A percentile compares a stretch with the other conserved stretches of the same genome.
phyloP scores from a whole-genome alignment of 2,888 invertebrate species.

The Conomelus anceps region DNA sequence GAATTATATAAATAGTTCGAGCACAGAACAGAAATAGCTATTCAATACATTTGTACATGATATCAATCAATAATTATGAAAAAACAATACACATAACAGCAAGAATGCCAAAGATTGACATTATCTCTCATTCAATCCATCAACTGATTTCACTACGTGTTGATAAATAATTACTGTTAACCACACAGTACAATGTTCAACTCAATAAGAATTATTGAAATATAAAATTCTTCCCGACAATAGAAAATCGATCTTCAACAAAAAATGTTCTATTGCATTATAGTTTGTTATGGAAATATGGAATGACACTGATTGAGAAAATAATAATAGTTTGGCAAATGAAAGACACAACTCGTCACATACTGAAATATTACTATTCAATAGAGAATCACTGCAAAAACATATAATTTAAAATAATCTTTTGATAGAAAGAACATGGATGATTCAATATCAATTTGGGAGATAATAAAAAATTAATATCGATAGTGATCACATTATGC shows the following conservation, averaged over 20 bases:
- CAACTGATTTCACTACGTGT: background rate
- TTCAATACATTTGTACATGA: background rate
- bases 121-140: background rate
- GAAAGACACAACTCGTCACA: too few species aligned
- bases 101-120: background rate
- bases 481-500: too few species aligned
- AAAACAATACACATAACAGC: background rate
- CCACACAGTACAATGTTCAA: background rate
- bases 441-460: background rate
- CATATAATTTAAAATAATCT: too few species aligned
- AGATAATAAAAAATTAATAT: too few species aligned
- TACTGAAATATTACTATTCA: too few species aligned
- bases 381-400: too few species aligned
- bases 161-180: background rate
- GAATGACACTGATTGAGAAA: background rate
- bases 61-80: background rate
- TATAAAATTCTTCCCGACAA: background rate
- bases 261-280: too few species aligned
- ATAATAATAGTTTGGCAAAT: too few species aligned
- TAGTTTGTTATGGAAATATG: background rate
- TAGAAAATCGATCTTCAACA: too few species aligned
- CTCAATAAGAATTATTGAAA: background rate
- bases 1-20: too few species aligned
- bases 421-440: background rate
- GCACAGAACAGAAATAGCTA: background rate